Evolutionary conservation across 2,113 vertebrate species (phyloP), one percentile per base, ranked within the genome.

Genomic region (Takifugu flavidus): DNA sequence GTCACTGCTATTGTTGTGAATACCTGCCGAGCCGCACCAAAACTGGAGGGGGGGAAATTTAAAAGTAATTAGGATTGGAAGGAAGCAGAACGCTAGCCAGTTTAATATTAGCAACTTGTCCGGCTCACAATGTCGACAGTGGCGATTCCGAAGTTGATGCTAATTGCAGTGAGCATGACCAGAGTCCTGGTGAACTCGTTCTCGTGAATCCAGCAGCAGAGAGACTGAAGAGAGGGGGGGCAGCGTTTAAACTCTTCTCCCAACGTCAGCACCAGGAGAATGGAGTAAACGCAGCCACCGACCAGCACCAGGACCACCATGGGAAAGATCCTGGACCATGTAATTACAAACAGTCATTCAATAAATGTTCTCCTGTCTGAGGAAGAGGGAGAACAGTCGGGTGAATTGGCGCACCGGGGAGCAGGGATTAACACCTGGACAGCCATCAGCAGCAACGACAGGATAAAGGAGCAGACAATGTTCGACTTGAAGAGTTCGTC

Each of bases 401-500:
- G 5, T 0, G 2, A n/a, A 49, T 8, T 65, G 56, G 46, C 25
- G 43, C 65, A 83, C 82, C 75, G 53, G 2, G 93, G 92, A 60
- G 93, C 91, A 56, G 94, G 94, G 79, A 95, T 90, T 46, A 95
- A 88, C 65, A 89, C 91, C 87, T 96, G 94, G 79, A 94, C 92
- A 7, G 92, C 80, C 15, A 94, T 94, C 84, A 95, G 93, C 88
- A 94, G 94, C 10, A 95, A 84, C 46, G 95, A 89, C 69, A 97
- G 87, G 63, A 97, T 93, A 80, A 95, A 96, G 1, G 94, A 94
- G 62, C 95, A 96, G 57, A 95, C 93, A 92, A 97, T 80, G 86
- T 95, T 97, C 67, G 95, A 95, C 84, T 96, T 97, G 89, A 97
- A 97, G 53, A 97, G 94, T 86, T 97, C 94, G 28, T 97, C 95